These are phyloP conservation scores for Tonatia bakeri DNA, from an alignment of 2,113 vertebrate genomes.

Conservation along the genomic window DNA sequence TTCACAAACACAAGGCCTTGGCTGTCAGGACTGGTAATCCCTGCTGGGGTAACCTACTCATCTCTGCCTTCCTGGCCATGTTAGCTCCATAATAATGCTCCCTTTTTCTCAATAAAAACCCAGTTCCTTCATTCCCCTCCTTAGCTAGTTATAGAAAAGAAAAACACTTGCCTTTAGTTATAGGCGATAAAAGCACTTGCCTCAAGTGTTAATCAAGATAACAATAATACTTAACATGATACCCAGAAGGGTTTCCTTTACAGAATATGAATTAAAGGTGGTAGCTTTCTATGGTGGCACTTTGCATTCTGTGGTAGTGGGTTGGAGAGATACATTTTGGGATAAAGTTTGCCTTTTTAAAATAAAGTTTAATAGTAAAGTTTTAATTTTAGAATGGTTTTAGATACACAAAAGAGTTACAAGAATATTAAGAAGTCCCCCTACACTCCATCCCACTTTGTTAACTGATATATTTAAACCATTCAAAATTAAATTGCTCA, in stretches of 20 bases:
- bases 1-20: neutral
- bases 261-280: neutral
- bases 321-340: neutral
- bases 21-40: neutral
- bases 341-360: neutral
- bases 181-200: neutral
- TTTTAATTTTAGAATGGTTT: conserved; percentile 18
- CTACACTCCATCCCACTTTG: neutral
- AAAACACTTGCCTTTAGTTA: no score
- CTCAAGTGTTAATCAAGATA: neutral
- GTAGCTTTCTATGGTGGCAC: neutral
- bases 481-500: neutral
- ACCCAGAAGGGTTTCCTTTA: neutral
- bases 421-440: neutral
- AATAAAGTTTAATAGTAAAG: neutral
- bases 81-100: neutral
- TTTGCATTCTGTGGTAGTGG: neutral
- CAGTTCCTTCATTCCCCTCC: neutral
- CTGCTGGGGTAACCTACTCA: neutral
- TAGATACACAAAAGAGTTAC: neutral
- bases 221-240: neutral
- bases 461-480: neutral
- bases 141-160: neutral
- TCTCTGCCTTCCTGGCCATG: neutral
- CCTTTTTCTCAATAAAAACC: neutral